Evolutionary conservation across 2,888 invertebrate species (phyloP).

Genomic region (Seira sanloemensis): DNA sequence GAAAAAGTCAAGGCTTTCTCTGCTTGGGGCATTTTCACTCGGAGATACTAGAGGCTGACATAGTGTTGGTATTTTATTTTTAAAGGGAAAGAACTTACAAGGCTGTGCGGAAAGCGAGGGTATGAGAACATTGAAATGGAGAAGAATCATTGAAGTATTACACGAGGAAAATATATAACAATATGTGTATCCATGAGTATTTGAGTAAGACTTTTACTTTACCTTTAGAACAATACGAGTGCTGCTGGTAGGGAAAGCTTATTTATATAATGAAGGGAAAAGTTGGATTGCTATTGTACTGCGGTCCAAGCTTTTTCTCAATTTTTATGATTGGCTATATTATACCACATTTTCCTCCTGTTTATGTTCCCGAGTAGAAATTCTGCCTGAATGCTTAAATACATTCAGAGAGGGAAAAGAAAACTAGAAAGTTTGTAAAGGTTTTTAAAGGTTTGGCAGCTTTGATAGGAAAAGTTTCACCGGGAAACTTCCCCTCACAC

Average conservation of each 20-base stretch:
- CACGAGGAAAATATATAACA: background rate
- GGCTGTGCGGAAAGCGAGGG: background rate
- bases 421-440: background rate
- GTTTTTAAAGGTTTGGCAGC: background rate
- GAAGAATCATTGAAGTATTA: no score
- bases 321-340: slow-evolving; percentile 49
- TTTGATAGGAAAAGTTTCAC: slow-evolving; percentile 14
- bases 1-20: background rate
- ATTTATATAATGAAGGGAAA: background rate
- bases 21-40: no score
- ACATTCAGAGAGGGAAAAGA: background rate
- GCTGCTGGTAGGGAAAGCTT: background rate
- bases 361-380: slow-evolving; percentile 20
- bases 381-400: slow-evolving; percentile 14
- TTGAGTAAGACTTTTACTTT: background rate
- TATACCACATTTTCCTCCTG: slow-evolving; percentile 36
- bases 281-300: background rate
- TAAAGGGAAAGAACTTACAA: background rate
- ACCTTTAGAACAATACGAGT: background rate
- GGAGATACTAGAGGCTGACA: background rate
- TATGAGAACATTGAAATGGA: background rate
- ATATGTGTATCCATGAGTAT: background rate
- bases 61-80: background rate
- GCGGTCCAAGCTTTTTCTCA: background rate
- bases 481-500: background rate